Conservation (phyloP, 1,140 invertebrate species). For the Caenorhabditis remanei region DNA sequence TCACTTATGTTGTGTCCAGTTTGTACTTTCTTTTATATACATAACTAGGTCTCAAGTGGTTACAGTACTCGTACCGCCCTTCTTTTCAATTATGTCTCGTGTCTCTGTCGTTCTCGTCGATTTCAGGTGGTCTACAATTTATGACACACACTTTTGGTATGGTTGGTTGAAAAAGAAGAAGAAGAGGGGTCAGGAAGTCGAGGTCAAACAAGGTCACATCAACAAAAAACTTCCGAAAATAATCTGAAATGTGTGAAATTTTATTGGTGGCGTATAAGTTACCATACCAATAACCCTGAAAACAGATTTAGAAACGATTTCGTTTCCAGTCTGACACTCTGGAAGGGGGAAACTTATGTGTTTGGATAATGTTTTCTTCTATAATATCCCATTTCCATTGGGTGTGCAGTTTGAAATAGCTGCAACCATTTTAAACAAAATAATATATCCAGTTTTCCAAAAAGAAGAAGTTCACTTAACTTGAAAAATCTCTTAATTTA, state of each 20-base stretch:
- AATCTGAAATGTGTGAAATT: neutral
- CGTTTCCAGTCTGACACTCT: no score
- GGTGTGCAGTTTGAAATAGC: no score
- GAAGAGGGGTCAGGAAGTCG: constrained; percentile 2
- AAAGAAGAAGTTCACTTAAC: no score
- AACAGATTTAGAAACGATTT: neutral
- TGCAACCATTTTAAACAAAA: no score
- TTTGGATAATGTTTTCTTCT: no score
- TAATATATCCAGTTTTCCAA: no score
- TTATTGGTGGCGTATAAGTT: no score
- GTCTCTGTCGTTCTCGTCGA: constrained; percentile 29
- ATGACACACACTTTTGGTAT: constrained; percentile 30
- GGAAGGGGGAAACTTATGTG: neutral
- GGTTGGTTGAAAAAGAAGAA: neutral
- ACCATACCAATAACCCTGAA: neutral
- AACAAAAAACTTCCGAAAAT: neutral
- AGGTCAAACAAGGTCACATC: constrained; percentile 37
- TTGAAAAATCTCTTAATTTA: no score
- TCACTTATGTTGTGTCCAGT: constrained; percentile 50
- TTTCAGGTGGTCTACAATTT: constrained; percentile 27
- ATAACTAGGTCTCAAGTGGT: constrained; percentile 35
- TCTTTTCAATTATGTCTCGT: neutral
- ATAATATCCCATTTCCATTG: no score
- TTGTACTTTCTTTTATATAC: constrained; percentile 57
- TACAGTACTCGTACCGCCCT: constrained; percentile 46